These are phyloP conservation scores for Theristicus caerulescens DNA, from an alignment of 2,113 vertebrate genomes.

Conservation along the genomic window DNA sequence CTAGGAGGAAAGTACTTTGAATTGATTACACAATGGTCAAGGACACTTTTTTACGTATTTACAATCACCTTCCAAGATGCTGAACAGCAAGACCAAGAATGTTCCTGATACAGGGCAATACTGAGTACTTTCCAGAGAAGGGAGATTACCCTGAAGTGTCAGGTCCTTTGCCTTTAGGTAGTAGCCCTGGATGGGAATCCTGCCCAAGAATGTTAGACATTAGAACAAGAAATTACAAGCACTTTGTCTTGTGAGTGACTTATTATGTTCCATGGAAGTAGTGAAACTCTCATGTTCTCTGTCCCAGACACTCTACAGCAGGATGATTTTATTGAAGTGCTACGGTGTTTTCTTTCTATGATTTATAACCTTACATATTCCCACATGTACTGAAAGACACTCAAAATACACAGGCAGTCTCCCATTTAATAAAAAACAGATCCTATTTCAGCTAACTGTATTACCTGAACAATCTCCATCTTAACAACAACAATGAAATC, in stretches of 20 bases:
- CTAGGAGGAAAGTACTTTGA: not conserved
- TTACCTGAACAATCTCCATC: slow-evolving; percentile 10
- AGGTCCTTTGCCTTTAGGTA: not conserved
- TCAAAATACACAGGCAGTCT: slow-evolving; percentile 1
- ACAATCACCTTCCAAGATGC: rapidly evolving
- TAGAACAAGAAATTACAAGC: slow-evolving; percentile 32
- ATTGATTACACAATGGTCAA: not conserved
- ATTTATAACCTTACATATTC: slow-evolving; percentile 26
- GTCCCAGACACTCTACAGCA: slow-evolving; percentile 40
- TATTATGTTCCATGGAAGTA: not conserved
- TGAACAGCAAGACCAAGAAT: not conserved
- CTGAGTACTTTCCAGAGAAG: not conserved
- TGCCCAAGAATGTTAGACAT: not conserved
- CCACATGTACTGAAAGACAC: slow-evolving; percentile 14
- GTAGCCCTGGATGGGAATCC: not conserved
- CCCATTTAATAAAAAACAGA: slow-evolving; percentile 24
- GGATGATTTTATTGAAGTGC: slow-evolving; percentile 39
- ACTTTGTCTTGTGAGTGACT: slow-evolving; percentile 34
- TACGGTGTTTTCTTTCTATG: not conserved
- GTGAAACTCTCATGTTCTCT: slow-evolving; percentile 37
- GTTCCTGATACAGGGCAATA: not conserved
- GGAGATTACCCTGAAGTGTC: not conserved
- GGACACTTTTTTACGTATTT: not conserved
- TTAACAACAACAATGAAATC: not conserved
- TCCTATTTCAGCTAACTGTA: not conserved